phyloP scores from a whole-genome alignment of 1,140 invertebrate species.

The Zaprionus davidi region DNA sequence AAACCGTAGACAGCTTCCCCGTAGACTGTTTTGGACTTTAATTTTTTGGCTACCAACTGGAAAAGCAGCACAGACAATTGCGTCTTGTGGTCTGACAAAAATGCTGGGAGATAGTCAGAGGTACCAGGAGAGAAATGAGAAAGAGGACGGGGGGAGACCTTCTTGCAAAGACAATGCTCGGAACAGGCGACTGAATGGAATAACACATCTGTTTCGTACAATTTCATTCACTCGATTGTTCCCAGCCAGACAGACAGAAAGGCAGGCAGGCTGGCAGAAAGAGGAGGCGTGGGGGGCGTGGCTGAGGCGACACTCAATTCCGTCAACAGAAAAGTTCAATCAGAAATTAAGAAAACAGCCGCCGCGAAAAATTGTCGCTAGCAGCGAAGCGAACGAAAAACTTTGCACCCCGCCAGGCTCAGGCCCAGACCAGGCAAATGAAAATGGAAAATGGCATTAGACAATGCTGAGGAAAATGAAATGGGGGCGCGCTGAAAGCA shows the following conservation, averaged over 20 bases:
- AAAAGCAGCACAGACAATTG: slow-evolving; percentile 48
- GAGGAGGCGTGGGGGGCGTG: neutral
- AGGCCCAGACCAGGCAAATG: slow-evolving; percentile 29
- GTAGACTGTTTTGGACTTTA: slow-evolving; percentile 50
- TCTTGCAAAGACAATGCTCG: slow-evolving; percentile 45
- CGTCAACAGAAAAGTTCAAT: slow-evolving; percentile 82
- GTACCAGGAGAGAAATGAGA: neutral
- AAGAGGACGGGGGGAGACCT: slow-evolving; percentile 11
- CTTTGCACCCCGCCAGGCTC: slow-evolving; percentile 31
- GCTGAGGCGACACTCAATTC: slow-evolving; percentile 54
- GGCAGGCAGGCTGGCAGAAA: slow-evolving; percentile 8
- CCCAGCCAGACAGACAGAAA: slow-evolving; percentile 51
- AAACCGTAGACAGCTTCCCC: slow-evolving; percentile 36
- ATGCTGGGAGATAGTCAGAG: slow-evolving; percentile 21
- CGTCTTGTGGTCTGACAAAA: slow-evolving; percentile 64
- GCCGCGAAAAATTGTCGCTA: slow-evolving; percentile 67
- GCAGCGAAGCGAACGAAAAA: slow-evolving; percentile 54
- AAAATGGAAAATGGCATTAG: slow-evolving; percentile 64
- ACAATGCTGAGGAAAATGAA: slow-evolving; percentile 53
- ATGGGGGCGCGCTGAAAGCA: slow-evolving; percentile 12
- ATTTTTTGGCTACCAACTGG: slow-evolving; percentile 34
- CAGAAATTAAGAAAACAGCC: slow-evolving; percentile 82
- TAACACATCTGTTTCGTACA: slow-evolving; percentile 75
- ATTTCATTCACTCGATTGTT: slow-evolving; percentile 73
- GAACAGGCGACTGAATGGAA: slow-evolving; percentile 1